phyloP scores from a whole-genome alignment of 2,113 vertebrate genomes.

The Neolamprologus modestus region DNA sequence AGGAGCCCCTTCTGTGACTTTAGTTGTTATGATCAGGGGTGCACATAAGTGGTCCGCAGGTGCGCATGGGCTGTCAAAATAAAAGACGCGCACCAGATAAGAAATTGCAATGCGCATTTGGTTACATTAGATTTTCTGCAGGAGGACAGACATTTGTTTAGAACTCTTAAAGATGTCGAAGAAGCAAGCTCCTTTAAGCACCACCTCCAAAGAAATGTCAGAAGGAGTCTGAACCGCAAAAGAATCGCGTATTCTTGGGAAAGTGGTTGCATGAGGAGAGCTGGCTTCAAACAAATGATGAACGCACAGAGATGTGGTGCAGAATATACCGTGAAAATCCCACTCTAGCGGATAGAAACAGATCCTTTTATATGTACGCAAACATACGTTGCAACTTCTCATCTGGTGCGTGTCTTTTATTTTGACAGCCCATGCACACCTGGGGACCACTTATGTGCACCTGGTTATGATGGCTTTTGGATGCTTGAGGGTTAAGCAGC shows the following conservation, averaged over 20 bases:
- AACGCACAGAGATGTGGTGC: neutral
- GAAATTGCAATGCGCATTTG: neutral
- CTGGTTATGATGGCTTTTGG: neutral
- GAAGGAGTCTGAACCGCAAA: neutral
- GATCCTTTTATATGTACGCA: neutral
- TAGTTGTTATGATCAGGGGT: neutral
- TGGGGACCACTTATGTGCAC: neutral
- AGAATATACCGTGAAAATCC: neutral
- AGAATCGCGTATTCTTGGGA: fast-evolving
- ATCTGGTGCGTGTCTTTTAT: neutral
- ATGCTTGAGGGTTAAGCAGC: neutral
- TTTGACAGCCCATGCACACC: neutral
- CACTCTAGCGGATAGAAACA: neutral
- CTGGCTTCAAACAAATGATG: neutral
- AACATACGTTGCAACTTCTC: neutral
- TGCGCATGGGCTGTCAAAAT: neutral
- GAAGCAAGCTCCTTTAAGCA: neutral
- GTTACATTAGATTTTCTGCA: neutral
- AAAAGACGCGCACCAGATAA: neutral
- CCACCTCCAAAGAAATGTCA: neutral
- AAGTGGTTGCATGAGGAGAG: neutral
- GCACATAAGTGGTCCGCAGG: neutral
- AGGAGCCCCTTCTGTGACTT: neutral
- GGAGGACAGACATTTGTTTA: neutral
- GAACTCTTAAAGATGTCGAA: neutral